These are phyloP conservation scores for Clarias macrocephalus DNA, from an alignment of 2,113 vertebrate genomes.

Conservation along the genomic window DNA sequence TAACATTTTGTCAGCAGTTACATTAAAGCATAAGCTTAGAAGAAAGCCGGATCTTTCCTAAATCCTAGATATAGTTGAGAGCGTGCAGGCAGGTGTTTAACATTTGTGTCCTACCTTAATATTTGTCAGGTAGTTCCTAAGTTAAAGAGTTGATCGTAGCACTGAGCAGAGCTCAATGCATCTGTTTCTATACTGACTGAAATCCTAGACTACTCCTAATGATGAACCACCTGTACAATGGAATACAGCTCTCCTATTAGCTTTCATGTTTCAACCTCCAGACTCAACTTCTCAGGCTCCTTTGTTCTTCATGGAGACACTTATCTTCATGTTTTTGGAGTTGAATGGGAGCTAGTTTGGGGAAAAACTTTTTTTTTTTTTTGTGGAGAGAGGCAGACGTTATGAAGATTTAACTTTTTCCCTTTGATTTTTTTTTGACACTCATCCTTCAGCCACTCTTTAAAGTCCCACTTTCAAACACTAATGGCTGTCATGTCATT, in stretches of 20 bases:
- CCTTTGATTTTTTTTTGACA: slow-evolving; percentile 81
- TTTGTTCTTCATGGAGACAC: slow-evolving; percentile 69
- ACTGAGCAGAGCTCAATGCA: slow-evolving; percentile 1
- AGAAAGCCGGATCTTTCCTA: slow-evolving; percentile 2
- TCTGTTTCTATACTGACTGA: slow-evolving; percentile 53
- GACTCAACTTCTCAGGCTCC: slow-evolving; percentile 65
- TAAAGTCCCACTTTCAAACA: slow-evolving; percentile 82
- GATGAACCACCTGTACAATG: slow-evolving; percentile 73
- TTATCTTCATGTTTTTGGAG: slow-evolving; percentile 68
- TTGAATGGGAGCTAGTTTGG: slow-evolving; percentile 67
- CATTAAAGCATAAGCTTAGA: slow-evolving; percentile 20
- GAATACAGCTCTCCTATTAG: slow-evolving; percentile 62
- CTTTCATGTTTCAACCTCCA: slow-evolving; percentile 72
- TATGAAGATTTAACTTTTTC: slow-evolving; percentile 82
- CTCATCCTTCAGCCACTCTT: slow-evolving; percentile 81
- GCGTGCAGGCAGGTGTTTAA: slow-evolving; percentile 34
- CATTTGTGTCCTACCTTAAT: slow-evolving; percentile 46
- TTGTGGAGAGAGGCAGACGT: slow-evolving; percentile 57
- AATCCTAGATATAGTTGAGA: slow-evolving; percentile 1
- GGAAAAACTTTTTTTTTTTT: slow-evolving; percentile 66
- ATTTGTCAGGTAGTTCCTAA: slow-evolving; percentile 64
- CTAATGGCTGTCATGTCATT: slow-evolving; percentile 85
- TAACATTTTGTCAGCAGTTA: slow-evolving; percentile 39
- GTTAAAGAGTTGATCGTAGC: slow-evolving; percentile 41
- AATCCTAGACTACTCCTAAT: slow-evolving; percentile 69